Conservation (phyloP, 1,140 invertebrate genomes). For the Scaptomyza pallida region DNA sequence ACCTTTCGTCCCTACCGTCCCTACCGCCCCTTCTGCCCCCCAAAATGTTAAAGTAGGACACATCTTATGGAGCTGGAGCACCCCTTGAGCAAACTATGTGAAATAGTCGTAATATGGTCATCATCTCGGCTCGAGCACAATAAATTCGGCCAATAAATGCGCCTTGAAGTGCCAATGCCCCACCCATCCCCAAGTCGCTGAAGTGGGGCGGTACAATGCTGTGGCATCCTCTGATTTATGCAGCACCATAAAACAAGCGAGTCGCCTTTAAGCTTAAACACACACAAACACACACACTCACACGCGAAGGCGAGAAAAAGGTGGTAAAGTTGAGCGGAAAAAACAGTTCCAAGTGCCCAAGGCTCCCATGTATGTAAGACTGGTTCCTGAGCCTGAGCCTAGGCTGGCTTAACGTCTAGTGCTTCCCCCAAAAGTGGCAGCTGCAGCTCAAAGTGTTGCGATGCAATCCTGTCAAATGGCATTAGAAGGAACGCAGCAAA, state of each 20-base stretch:
- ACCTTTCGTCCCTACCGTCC: neutral
- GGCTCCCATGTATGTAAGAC: neutral
- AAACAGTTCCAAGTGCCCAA: neutral
- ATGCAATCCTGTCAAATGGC: slow-evolving; percentile 32
- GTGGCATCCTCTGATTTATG: slow-evolving; percentile 28
- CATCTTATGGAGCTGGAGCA: neutral
- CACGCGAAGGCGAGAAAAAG: neutral
- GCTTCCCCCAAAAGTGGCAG: slow-evolving; percentile 3
- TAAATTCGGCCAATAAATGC: slow-evolving; percentile 63
- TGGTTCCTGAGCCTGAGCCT: slow-evolving; percentile 2
- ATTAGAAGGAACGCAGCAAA: slow-evolving; percentile 18
- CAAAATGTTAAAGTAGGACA: neutral
- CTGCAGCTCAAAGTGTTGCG: slow-evolving; percentile 34
- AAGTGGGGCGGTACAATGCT: neutral
- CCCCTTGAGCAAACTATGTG: slow-evolving; percentile 31
- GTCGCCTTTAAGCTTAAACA: slow-evolving; percentile 17
- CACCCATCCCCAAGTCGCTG: neutral
- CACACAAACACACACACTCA: neutral
- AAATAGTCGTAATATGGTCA: slow-evolving; percentile 47
- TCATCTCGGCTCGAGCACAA: slow-evolving; percentile 37
- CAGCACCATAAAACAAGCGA: slow-evolving; percentile 19
- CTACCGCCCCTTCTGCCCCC: neutral
- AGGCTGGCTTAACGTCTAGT: slow-evolving; percentile 2
- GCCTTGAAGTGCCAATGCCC: slow-evolving; percentile 37
- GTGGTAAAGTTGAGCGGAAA: neutral